Base-by-base conservation (phyloP, 2,888 invertebrate species). In the Rosalia funebris region DNA sequence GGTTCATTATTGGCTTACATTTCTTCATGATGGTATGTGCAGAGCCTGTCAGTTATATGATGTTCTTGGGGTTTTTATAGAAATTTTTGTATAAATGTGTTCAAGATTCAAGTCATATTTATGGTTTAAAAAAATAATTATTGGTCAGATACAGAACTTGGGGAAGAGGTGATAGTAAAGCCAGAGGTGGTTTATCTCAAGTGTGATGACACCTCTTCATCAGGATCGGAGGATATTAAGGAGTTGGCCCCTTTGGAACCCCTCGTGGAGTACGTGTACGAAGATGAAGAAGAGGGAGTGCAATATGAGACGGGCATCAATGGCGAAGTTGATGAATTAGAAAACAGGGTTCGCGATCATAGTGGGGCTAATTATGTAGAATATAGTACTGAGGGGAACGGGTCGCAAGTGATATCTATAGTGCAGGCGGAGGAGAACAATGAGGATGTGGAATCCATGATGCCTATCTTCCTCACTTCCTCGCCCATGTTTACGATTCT, bases 391-490 rank as follows among this genome's bases (percentile, higher is more conserved):
- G 25, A 39, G 10, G 25, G 9, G 1, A 41, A 41, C 12, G 39
- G 11, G 1, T 14, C 50, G 0, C 53, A 53, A 7, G 32, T 42
- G 19, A 53, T 53, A 10, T 53, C 53, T 11, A 25, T 53, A 5
- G 31, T 53, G 17, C 41, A 5, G 4, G 1, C 37, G 10, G 53
- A 37, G 7, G 41, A n/a, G 1, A 11, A 32, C 16, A 50, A 37
- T 20, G 3, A 31, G 11, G 41, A 14, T 11, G 54, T 60, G 31
- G 60, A 66, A 36, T 64, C 66, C 19, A 58, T 64, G 47, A 66
- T 66, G 63, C 66, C 66, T 25, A 64, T 66, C 47, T 66, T 64
- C 48, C 56, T 66, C n/a, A 57, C 63, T 2, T 41, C 42, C 5
- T 60, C 62, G 12, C 59, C 62, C 20, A 19, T 62, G 19, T 60